A percentile compares a stretch with the other conserved stretches of the same genome.
phyloP scores from a whole-genome alignment of 2,113 vertebrate species.

The Andinoacara biseriatus region DNA sequence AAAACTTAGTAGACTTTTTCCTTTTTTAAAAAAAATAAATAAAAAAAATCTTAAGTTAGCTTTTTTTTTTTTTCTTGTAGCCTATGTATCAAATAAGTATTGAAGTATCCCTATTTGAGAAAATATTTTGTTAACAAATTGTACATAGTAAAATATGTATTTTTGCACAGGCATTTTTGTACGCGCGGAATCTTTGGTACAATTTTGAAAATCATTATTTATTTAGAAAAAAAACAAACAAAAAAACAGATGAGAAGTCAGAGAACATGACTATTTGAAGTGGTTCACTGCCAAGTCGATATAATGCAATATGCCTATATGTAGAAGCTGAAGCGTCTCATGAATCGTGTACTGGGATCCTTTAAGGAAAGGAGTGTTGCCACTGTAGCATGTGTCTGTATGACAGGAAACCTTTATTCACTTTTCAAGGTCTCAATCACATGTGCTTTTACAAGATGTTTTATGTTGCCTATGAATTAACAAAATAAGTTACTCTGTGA shows the following conservation, averaged over 20 bases:
- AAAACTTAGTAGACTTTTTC: conserved; percentile 63
- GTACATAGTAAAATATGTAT: conserved; percentile 99
- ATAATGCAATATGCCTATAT: conserved; percentile 88
- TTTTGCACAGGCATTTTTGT: conserved; percentile 99
- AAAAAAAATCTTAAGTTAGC: conserved; percentile 20
- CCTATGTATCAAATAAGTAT: conserved; percentile 88
- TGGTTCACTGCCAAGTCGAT: conserved; percentile 99
- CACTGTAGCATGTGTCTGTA: conserved; percentile 74
- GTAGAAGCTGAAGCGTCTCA: conserved; percentile 75
- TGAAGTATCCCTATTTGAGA: conserved; percentile 98
- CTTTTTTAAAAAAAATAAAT: conserved; percentile 73
- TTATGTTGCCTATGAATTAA: conserved; percentile 72
- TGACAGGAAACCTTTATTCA: conserved; percentile 67
- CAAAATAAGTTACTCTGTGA: conserved; percentile 40
- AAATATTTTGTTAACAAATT: conserved; percentile 99
- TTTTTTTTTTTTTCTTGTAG: conserved; percentile 74
- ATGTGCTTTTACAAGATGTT: conserved; percentile 61
- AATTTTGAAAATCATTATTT: conserved; percentile 91
- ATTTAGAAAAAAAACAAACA: conserved; percentile 84
- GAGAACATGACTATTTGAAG: conserved; percentile 94
- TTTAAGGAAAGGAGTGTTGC: conserved; percentile 68
- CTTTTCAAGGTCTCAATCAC: conserved; percentile 66
- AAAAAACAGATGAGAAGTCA: conserved; percentile 77
- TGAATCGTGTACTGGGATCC: conserved; percentile 72
- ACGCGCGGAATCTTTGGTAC: conserved; percentile 94